A percentile compares a stretch with the other conserved stretches of the same genome.
Evolutionary conservation across 2,113 vertebrate genomes (phyloP).

Genomic region (Neodontobutis hainanensis): DNA sequence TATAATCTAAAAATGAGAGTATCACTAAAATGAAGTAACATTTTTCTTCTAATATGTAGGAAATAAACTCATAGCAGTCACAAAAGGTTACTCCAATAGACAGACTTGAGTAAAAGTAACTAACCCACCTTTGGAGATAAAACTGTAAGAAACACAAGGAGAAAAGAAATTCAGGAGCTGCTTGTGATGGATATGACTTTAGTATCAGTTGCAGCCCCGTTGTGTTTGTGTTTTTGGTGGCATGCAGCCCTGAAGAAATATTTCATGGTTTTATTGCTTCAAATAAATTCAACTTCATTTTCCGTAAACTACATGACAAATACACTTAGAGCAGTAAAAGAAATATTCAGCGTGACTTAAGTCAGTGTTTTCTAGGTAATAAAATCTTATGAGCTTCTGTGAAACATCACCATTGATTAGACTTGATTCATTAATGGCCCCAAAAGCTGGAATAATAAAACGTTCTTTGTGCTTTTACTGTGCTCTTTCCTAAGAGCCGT

Average conservation of each 20-base stretch:
- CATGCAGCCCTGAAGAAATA: conserved; percentile 67
- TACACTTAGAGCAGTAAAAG: conserved; percentile 44
- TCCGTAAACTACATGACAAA: conserved; percentile 66
- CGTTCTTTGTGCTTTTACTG: neutral
- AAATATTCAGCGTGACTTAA: conserved; percentile 27
- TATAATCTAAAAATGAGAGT: too few species aligned
- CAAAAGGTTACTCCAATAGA: too few species aligned
- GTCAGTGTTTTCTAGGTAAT: conserved; percentile 29
- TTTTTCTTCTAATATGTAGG: too few species aligned
- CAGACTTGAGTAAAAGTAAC: too few species aligned
- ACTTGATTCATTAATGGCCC: conserved; percentile 41
- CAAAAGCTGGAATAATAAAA: conserved; percentile 38
- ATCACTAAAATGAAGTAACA: too few species aligned
- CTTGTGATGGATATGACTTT: conserved; percentile 34
- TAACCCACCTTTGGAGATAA: conserved; percentile 17
- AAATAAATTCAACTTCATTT: conserved; percentile 76
- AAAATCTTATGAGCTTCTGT: conserved; percentile 27
- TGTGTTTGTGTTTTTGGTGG: conserved; percentile 77
- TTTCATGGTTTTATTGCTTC: conserved; percentile 72
- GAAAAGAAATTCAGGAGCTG: conserved; percentile 55
- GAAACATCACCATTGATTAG: conserved; percentile 39
- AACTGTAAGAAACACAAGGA: conserved; percentile 6
- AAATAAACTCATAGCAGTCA: too few species aligned
- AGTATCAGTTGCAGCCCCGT: conserved; percentile 67
- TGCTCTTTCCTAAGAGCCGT: conserved; percentile 15